Evolutionary conservation across 2,113 vertebrate genomes (phyloP), one percentile per base, ranked within the genome.

Genomic region (Gadus chalcogrammus): DNA sequence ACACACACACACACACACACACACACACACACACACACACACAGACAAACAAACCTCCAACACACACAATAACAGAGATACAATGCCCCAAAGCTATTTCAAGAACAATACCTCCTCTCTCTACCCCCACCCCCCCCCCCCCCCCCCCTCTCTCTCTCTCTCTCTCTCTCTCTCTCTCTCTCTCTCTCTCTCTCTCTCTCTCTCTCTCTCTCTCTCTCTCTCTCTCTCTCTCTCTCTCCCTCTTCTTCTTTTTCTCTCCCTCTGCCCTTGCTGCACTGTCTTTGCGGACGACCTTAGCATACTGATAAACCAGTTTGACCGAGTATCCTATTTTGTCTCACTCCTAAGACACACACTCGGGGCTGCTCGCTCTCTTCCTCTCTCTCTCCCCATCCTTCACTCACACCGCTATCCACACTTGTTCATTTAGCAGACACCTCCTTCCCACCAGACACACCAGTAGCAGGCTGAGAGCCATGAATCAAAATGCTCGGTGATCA

Each of bases 241-340:
- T 71, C 42, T 48, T 11, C 12, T 2, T 48, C 69, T 70, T 61
- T 63, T 73, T 64, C 62, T 64, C 74, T 75, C 73, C 66, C 72
- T 67, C 58, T 82, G 53, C 70, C 42, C 8, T 9, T 12, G 2
- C 42, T 48, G 42, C 42, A 48, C 42, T 48, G 42, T 48, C 75
- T 77, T 28, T 74, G 67, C 56, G 4, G 63, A 70, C 74, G 76
- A 80, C 87, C 82, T 84, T 77, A 81, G 71, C 63, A n/a, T 80
- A 82, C 78, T 76, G 84, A 82, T 79, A 83, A 91, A 91, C 88
- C 90, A 79, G 89, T 89, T 84, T 76, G 77, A 79, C 84, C 11
- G 67, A 65, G 20, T 69, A 63, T 78, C 75, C 67, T 18, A 65
- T 80, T 78, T 64, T 70, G 69, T 64, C 3, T 61, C 11, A 27